These are phyloP conservation scores for Ianthella basta DNA, from an alignment of 37 sponge, comb jelly and placozoan genomes.

Conservation along the genomic window DNA sequence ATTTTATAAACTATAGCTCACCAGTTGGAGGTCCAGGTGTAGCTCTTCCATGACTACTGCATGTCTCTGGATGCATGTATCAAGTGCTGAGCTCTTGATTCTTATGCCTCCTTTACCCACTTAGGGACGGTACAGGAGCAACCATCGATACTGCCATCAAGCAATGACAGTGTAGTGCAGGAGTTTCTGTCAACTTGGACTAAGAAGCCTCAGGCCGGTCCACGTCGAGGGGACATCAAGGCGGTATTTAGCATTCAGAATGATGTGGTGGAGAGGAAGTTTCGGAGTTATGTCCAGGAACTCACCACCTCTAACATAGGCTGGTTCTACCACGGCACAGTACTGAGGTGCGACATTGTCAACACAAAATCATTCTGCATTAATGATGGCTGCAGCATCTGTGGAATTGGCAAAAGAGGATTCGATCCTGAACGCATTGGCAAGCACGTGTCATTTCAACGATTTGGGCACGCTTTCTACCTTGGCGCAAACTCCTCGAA, in stretches of 20 bases:
- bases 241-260: constrained; percentile 17
- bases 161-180: neutral
- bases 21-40: no score
- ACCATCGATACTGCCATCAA: no score
- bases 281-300: constrained; percentile 12
- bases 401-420: constrained; percentile 63
- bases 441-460: neutral
- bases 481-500: constrained; percentile 41
- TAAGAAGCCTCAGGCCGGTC: constrained; percentile 26
- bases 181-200: constrained; percentile 22
- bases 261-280: constrained; percentile 11
- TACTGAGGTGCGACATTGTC: constrained; percentile 60
- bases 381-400: constrained; percentile 58
- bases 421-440: constrained; percentile 33
- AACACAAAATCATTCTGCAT: constrained; percentile 38
- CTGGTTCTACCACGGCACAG: constrained; percentile 79
- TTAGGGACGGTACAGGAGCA: no score
- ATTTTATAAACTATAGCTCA: no score
- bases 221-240: neutral
- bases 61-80: no score
- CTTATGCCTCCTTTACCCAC: no score
- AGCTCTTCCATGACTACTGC: no score
- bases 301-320: constrained; percentile 28
- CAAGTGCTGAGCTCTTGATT: no score
- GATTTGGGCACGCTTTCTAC: constrained; percentile 47